Conservation (phyloP, 2,797 vertebrate species). For the Lutjanus campechanus region DNA sequence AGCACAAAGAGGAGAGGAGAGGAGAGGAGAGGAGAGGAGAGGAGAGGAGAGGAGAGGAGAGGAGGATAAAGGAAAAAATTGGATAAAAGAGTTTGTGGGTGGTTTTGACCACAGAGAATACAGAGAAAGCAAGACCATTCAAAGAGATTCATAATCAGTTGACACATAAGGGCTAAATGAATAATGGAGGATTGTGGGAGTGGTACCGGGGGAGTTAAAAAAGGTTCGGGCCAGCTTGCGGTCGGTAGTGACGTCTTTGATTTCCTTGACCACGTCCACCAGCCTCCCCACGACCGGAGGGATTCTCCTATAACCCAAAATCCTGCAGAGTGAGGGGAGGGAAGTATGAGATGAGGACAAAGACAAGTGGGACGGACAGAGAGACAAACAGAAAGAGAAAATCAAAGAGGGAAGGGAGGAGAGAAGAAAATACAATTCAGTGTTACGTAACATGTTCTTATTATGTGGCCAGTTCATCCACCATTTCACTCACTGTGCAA, state of each 20-base stretch:
- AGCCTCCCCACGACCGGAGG: constrained; percentile 88
- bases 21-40: not conserved
- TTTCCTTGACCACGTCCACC: constrained; percentile 88
- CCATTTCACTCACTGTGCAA: not conserved
- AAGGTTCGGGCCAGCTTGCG: constrained; percentile 89
- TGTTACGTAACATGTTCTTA: constrained; percentile 15
- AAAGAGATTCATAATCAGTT: constrained; percentile 28
- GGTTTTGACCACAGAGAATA: constrained; percentile 15
- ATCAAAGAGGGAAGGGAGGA: not conserved
- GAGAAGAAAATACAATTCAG: constrained; percentile 1
- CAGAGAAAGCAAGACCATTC: not conserved
- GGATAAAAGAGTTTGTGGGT: constrained; percentile 10
- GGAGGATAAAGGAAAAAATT: not conserved
- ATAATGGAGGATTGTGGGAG: constrained; percentile 22
- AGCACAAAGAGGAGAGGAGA: constrained; percentile 12
- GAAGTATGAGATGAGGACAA: not conserved
- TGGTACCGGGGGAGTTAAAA: constrained; percentile 89
- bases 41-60: not conserved
- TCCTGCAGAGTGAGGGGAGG: constrained; percentile 70
- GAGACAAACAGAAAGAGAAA: not conserved
- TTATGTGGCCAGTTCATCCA: constrained; percentile 1
- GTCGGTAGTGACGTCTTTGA: constrained; percentile 88
- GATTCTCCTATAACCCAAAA: constrained; percentile 89
- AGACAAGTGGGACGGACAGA: not conserved
- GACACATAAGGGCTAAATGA: constrained; percentile 11